phyloP scores from a whole-genome alignment of 2,797 vertebrate genomes.

The Danionella dracula region DNA sequence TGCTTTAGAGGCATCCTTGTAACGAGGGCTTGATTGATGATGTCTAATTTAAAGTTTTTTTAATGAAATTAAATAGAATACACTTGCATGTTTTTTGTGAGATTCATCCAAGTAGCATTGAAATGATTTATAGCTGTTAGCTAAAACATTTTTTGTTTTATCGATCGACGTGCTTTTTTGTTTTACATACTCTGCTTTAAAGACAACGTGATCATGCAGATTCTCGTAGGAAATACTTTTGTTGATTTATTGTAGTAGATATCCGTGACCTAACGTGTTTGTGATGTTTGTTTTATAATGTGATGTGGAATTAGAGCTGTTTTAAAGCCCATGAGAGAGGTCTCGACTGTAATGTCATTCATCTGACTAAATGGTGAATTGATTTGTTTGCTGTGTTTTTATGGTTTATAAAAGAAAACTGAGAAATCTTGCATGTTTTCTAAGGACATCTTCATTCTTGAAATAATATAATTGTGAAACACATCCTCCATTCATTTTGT shows the following conservation, averaged over 20 bases:
- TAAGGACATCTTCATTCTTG: too few species aligned
- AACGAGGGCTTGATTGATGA: too few species aligned
- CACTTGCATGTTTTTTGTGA: neutral
- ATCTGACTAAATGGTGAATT: slow-evolving; percentile 11
- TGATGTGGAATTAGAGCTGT: slow-evolving; percentile 17
- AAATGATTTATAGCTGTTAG: slow-evolving; percentile 23
- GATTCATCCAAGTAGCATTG: neutral
- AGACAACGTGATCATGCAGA: neutral
- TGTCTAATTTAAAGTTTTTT: too few species aligned
- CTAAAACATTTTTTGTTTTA: too few species aligned
- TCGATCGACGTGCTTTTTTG: neutral
- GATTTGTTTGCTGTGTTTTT: slow-evolving; percentile 18
- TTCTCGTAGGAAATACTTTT: slow-evolving; percentile 6
- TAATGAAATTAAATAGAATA: too few species aligned
- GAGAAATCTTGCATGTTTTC: too few species aligned
- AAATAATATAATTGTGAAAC: slow-evolving; percentile 9
- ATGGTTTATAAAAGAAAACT: too few species aligned
- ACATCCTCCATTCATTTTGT: slow-evolving; percentile 18
- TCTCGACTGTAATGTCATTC: slow-evolving; percentile 4
- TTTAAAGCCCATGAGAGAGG: slow-evolving; percentile 4
- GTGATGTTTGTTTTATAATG: slow-evolving; percentile 30
- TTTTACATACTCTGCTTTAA: neutral
- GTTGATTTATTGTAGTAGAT: neutral
- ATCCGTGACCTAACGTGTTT: neutral
- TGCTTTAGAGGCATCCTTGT: too few species aligned